These are phyloP conservation scores for Chlorops oryzae DNA, from an alignment of 1,140 invertebrate species.

Conservation along the genomic window DNA sequence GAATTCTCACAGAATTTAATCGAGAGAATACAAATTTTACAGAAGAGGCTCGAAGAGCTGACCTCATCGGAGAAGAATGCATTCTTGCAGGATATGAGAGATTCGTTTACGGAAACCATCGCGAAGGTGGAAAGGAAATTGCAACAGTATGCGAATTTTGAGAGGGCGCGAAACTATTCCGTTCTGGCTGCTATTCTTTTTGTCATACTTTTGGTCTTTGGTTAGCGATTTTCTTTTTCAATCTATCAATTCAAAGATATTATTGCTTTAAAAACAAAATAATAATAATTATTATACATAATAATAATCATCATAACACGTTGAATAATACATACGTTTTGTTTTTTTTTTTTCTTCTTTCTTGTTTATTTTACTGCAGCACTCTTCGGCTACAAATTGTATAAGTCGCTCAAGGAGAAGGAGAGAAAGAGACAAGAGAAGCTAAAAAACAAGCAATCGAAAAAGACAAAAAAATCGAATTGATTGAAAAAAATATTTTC, in stretches of 20 bases:
- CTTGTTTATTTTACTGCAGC: constrained; percentile 56
- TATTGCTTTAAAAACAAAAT: not conserved
- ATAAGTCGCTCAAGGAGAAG: constrained; percentile 67
- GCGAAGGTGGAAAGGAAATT: constrained; percentile 28
- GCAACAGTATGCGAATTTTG: constrained; percentile 29
- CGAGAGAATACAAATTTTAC: constrained; percentile 25
- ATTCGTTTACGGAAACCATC: constrained; percentile 30
- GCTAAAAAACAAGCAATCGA: constrained; percentile 39
- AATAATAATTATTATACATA: not conserved
- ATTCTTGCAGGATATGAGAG: constrained; percentile 36
- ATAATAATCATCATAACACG: not conserved
- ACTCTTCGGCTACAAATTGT: constrained; percentile 77
- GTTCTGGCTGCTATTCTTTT: constrained; percentile 34
- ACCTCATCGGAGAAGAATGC: constrained; percentile 24
- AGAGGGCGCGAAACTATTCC: constrained; percentile 32
- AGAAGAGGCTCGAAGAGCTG: constrained; percentile 28
- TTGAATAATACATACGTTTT: not conserved
- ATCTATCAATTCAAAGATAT: not conserved
- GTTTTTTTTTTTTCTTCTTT: constrained; percentile 2
- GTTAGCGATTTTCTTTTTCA: constrained; percentile 18
- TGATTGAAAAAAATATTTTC: constrained; percentile 13
- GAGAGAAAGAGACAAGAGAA: constrained; percentile 67
- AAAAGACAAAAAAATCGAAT: constrained; percentile 43
- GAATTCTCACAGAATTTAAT: constrained; percentile 33
- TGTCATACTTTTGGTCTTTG: constrained; percentile 34